phyloP scores from a whole-genome alignment of 2,888 invertebrate genomes.

The Dicyrtomina minuta region DNA sequence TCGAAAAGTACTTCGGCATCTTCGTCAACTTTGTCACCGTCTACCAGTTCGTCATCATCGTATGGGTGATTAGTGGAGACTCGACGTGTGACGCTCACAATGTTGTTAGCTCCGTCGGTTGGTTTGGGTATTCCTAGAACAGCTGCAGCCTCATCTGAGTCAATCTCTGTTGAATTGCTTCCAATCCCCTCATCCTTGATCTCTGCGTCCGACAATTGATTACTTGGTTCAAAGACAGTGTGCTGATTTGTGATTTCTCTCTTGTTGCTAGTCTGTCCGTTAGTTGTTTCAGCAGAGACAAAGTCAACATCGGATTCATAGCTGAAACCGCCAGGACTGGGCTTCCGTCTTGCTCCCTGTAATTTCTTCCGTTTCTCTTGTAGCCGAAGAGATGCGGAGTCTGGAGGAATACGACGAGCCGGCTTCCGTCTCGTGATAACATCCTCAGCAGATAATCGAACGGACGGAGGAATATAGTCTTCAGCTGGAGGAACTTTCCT shows the following conservation, averaged over 20 bases:
- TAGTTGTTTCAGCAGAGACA: conserved; percentile 4
- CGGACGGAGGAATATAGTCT: conserved; percentile 45
- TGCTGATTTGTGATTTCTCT: conserved; percentile 33
- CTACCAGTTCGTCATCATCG: neutral
- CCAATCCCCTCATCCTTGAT: neutral
- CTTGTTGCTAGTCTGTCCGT: conserved; percentile 26
- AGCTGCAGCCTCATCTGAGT: conserved; percentile 46
- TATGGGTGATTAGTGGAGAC: neutral
- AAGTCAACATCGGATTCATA: conserved; percentile 6
- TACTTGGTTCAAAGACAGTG: conserved; percentile 21
- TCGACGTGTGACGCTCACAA: conserved; percentile 3
- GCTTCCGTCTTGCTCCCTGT: conserved; percentile 28
- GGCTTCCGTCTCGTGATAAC: conserved; percentile 49
- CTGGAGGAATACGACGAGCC: conserved; percentile 49
- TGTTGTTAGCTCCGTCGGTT: conserved; percentile 11
- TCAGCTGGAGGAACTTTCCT: conserved; percentile 23
- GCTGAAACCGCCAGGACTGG: neutral
- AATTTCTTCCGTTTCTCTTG: conserved; percentile 44
- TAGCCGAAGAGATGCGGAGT: conserved; percentile 47
- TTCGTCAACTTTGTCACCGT: conserved; percentile 20
- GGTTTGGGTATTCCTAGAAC: conserved; percentile 45
- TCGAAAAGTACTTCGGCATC: neutral
- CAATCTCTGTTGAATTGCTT: conserved; percentile 42
- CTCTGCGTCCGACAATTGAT: conserved; percentile 22
- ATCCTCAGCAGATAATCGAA: conserved; percentile 46